Conservation (phyloP, 2,797 vertebrate species). For the Semaprochilodus insignis region DNA sequence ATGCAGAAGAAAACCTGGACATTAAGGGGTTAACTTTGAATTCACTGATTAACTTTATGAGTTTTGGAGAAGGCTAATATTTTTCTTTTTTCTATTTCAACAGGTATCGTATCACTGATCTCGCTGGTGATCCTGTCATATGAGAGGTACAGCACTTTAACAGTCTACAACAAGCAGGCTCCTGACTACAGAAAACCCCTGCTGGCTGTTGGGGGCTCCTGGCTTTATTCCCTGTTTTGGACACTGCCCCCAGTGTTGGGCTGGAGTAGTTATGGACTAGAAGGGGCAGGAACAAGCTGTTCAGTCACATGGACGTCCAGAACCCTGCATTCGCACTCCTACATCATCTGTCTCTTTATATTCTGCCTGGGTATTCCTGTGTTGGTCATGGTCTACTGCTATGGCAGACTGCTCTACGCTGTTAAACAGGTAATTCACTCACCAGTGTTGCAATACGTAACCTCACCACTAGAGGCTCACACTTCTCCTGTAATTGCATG, state of each 20-base stretch:
- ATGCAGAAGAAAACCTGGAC: not conserved
- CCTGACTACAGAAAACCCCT: slow-evolving; percentile 78
- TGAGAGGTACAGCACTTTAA: slow-evolving; percentile 88
- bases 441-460: not conserved
- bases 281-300: slow-evolving; percentile 83
- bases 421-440: slow-evolving; percentile 78
- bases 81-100: slow-evolving; percentile 24
- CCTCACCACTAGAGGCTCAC: too few relatives aligned
- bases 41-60: not conserved
- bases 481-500: not conserved
- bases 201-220: slow-evolving; percentile 76
- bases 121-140: slow-evolving; percentile 88
- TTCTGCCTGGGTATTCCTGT: slow-evolving; percentile 83
- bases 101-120: slow-evolving; percentile 89
- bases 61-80: not conserved
- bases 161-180: slow-evolving; percentile 75
- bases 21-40: not conserved
- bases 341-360: slow-evolving; percentile 83
- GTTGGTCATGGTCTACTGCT: slow-evolving; percentile 82
- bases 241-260: slow-evolving; percentile 83
- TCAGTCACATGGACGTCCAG: slow-evolving; percentile 80
- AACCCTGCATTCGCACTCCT: slow-evolving; percentile 71
- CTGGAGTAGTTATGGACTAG: slow-evolving; percentile 83
- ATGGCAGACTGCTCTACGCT: slow-evolving; percentile 74
- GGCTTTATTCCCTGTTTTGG: slow-evolving; percentile 87